Evolutionary conservation across 2,797 vertebrate genomes (phyloP), one percentile per base, ranked within the genome.

Genomic region (Schizopygopsis pylzovi): DNA sequence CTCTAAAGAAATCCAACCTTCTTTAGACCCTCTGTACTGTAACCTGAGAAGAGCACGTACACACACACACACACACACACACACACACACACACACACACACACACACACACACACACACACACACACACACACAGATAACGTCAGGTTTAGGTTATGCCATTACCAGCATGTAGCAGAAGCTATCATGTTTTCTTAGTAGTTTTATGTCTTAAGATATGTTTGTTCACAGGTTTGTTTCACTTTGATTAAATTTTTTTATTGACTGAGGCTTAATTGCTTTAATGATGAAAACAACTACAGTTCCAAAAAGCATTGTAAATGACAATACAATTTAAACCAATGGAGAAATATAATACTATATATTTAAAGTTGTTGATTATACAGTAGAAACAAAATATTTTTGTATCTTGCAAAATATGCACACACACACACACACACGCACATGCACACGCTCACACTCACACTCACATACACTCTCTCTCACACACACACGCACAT

Each of bases 1-100:
- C 43, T 65, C 28, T 49, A 65, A 41, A 63, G 78, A 85, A 85
- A 85, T 13, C 1, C 2, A 39, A 49, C 72, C 54, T 18, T 59
- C 28, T 20, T 85, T 70, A 45, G 37, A 56, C 5, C 4, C 8
- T 76, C 16, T 33, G 5, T 49, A 6, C 20, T 79, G 79, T 75
- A 79, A 71, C 75, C 25, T 68, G 59, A 83, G 77, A 37, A 28
- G 45, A n/a, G n/a, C n/a, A 67, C 82, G 49, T 0, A 33, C 0
- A 2, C 33, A 3, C 37, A 39, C 78, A 33, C 18, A 7, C 33
- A 15, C 80, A 41, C 56, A n/a, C 22, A 22, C 4, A n/a, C 22
- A n/a, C 79, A 52, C 47, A 1, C 72, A 75, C 9, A 0, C 22
- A 22, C n/a, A 0, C 18, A 1, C 33, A 33, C 0, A 2, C 33